A percentile compares a stretch with the other conserved stretches of the same genome.
Evolutionary conservation across 2,797 vertebrate species (phyloP).

Genomic region (Gymnothorax reevesii): DNA sequence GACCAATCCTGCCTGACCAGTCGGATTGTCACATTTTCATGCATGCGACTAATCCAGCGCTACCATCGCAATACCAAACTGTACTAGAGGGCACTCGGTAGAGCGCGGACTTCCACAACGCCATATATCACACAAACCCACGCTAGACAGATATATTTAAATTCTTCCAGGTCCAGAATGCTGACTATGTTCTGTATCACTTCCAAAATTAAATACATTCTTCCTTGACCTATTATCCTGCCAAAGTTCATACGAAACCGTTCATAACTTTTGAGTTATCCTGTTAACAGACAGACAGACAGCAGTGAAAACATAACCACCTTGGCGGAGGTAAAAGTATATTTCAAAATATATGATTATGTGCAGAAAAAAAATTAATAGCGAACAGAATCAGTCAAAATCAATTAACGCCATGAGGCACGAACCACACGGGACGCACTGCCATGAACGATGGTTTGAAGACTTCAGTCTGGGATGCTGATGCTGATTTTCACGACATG

Average conservation of each 20-base stretch:
- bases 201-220: no score
- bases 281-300: no score
- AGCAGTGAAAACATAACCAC: no score
- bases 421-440: background rate
- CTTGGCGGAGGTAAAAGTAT: no score
- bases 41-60: background rate
- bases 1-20: conserved; percentile 18
- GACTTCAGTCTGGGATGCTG: background rate
- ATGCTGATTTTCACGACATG: background rate
- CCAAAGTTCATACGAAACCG: no score
- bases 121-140: no score
- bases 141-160: no score
- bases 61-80: background rate
- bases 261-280: no score
- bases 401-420: background rate
- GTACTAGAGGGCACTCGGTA: background rate
- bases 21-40: background rate
- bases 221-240: no score
- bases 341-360: background rate
- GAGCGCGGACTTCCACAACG: no score
- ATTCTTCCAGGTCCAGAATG: no score
- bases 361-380: background rate
- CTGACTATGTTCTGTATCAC: no score
- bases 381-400: background rate
- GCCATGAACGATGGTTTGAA: background rate